Evolutionary conservation across 2,888 invertebrate genomes (phyloP), one percentile per base, ranked within the genome.

Genomic region (Leistus spinibarbis): DNA sequence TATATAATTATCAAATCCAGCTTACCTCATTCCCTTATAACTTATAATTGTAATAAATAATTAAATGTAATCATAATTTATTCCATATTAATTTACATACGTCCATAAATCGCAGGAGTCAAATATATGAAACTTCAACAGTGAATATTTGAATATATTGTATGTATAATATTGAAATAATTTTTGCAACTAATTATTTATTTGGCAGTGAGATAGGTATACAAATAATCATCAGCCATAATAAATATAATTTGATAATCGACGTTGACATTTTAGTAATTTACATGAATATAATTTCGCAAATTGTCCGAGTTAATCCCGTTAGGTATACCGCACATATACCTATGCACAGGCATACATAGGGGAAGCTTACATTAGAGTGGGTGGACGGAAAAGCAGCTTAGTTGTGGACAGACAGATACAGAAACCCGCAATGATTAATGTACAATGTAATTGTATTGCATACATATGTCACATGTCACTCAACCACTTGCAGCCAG

Each of bases 401-500:
- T 60, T 60, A 60, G 22, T 22, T 60, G 60, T 60, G 19, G 60
- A 60, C 22, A 22, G 60, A 19, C 60, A 60, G 60, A 19, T 22
- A 60, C 60, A 9, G 60, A 60, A 64, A 20, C 24, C 20, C 24
- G 24, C 24, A 20, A 23, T 64, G 64, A 64, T 64, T 64, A 64
- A 64, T 64, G 20, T 64, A 64, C 16, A 23, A 64, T 27, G 24
- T 64, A 64, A 64, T 64, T 64, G 64, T 23, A 23, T 64, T 23
- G 57, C 57, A 20, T 16, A 57, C 20, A 17, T 57, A 57, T 57
- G 20, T 20, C 20, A 57, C 57, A 20, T 57, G 57, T 57, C 57
- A 57, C 57, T 57, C 57, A 57, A 17, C 17, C 20, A 20, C 57
- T 57, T 20, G 7, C 13, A 19, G 9, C 57, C 57, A 16, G 17